A percentile compares a stretch with the other conserved stretches of the same genome.
phyloP scores from a whole-genome alignment of 1,140 invertebrate species.

The Saxidomus purpurata region DNA sequence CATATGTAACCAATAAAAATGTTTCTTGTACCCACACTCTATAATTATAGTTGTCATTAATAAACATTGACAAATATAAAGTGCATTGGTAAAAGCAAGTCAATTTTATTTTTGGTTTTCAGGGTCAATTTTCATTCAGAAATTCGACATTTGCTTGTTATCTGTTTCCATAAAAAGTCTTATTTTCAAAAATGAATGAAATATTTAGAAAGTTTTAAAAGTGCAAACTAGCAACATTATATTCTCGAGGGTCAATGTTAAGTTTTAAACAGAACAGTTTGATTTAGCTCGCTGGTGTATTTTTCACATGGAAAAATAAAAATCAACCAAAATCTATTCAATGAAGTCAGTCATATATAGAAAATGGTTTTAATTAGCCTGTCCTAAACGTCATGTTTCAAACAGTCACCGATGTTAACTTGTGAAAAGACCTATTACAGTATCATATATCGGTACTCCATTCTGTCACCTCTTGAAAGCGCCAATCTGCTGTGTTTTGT shows the following conservation, averaged over 20 bases:
- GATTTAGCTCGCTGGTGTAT: no score
- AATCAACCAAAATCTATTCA: no score
- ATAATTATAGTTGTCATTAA: conserved; percentile 38
- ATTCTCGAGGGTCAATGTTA: no score
- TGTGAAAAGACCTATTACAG: not conserved
- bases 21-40: not conserved
- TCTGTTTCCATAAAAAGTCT: not conserved
- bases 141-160: not conserved
- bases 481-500: not conserved
- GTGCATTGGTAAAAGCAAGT: not conserved
- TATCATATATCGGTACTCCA: not conserved
- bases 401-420: not conserved
- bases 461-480: not conserved
- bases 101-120: not conserved
- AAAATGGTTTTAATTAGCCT: no score
- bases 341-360: no score
- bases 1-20: conserved; percentile 16
- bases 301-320: no score
- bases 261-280: no score
- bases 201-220: no score
- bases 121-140: conserved; percentile 24
- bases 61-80: conserved; percentile 8
- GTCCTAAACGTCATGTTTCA: not conserved
- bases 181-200: no score
- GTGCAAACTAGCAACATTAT: no score